phyloP scores from a whole-genome alignment of 2,797 vertebrate species.

The Poeciliopsis gracilis region DNA sequence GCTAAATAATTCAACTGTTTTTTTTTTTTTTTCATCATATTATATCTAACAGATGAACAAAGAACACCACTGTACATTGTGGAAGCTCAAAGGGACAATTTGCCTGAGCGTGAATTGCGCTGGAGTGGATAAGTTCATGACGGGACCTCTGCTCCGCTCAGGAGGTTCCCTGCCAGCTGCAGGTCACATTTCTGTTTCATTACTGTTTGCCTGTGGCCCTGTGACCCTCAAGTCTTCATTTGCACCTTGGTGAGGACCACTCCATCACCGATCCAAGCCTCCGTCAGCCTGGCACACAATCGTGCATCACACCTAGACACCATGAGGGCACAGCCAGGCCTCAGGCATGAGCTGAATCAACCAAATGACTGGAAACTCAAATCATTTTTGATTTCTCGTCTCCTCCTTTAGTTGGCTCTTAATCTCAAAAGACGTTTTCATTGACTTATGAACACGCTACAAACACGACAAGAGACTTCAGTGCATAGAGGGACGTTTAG shows the following conservation, averaged over 20 bases:
- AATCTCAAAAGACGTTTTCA: background rate
- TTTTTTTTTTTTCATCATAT: background rate
- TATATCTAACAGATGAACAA: background rate
- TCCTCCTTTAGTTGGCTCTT: background rate
- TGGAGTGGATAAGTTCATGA: conserved; percentile 42
- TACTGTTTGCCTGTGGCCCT: conserved; percentile 78
- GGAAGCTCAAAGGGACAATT: background rate
- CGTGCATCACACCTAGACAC: conserved; percentile 65
- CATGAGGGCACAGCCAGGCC: conserved; percentile 29
- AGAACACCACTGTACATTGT: background rate
- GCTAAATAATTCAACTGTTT: background rate
- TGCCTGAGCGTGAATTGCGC: conserved; percentile 9
- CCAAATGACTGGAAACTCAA: background rate
- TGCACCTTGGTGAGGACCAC: conserved; percentile 80
- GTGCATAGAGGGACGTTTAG: background rate
- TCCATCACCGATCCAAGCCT: conserved; percentile 74
- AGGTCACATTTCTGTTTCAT: conserved; percentile 79
- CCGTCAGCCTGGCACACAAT: conserved; percentile 57
- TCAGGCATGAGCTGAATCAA: conserved; percentile 14
- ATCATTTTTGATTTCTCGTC: background rate
- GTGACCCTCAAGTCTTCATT: conserved; percentile 81
- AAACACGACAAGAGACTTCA: background rate
- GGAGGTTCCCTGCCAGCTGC: conserved; percentile 65
- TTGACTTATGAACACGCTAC: background rate
- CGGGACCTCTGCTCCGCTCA: conserved; percentile 53